Conservation (phyloP, 2,113 vertebrate species). For the Sarotherodon lohbergeri region DNA sequence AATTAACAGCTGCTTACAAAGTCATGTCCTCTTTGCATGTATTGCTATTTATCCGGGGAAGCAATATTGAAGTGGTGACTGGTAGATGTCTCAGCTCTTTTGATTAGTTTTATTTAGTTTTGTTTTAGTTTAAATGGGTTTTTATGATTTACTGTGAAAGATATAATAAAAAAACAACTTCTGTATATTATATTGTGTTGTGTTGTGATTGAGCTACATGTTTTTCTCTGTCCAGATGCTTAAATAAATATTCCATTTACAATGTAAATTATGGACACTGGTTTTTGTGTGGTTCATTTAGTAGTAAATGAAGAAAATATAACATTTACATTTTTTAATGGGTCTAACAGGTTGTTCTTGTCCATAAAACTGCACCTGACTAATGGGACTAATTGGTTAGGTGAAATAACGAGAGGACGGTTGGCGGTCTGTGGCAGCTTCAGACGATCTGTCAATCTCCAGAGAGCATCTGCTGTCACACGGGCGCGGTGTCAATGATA, state of each 20-base stretch:
- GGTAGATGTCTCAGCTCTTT: fast-evolving
- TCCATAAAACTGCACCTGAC: background rate
- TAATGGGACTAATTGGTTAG: background rate
- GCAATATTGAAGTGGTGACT: background rate
- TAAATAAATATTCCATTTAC: background rate
- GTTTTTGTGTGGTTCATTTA: background rate
- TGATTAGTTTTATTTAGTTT: background rate
- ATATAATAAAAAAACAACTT: background rate
- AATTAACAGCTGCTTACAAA: background rate
- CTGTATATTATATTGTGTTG: background rate
- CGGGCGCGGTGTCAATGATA: background rate
- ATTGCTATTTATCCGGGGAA: fast-evolving
- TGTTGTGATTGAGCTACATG: background rate
- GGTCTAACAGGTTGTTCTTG: background rate
- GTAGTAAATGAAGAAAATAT: fast-evolving
- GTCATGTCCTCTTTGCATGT: fast-evolving
- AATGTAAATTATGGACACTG: background rate
- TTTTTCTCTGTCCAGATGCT: background rate
- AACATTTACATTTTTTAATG: background rate
- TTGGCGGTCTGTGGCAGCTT: background rate
- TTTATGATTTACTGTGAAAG: background rate
- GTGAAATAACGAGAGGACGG: background rate
- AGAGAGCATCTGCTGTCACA: background rate
- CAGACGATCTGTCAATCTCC: background rate
- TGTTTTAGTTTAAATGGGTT: background rate